Conservation (phyloP, 1,140 invertebrate genomes). For the Littorina saxatilis region DNA sequence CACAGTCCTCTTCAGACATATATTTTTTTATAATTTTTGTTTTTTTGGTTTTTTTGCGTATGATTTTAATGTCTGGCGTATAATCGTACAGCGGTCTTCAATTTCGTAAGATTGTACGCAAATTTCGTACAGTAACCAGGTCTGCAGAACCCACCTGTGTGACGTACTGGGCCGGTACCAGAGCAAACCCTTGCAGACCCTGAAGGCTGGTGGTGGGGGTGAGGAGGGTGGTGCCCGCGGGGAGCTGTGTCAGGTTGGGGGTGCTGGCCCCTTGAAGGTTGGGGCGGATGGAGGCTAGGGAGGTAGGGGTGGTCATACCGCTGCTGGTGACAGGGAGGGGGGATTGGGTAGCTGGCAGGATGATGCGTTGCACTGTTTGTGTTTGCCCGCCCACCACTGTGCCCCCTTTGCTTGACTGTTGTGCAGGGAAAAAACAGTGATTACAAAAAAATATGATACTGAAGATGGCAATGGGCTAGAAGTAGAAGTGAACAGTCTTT, state of each 20-base stretch:
- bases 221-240: conserved; percentile 76
- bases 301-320: conserved; percentile 39
- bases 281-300: conserved; percentile 60
- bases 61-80: too few species aligned
- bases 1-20: too few species aligned
- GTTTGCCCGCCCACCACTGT: conserved; percentile 41
- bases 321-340: conserved; percentile 55
- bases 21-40: too few species aligned
- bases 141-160: conserved; percentile 71
- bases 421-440: not conserved
- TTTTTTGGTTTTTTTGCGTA: too few species aligned
- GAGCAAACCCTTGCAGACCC: conserved; percentile 77
- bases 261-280: conserved; percentile 68
- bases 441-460: too few species aligned
- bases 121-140: too few species aligned
- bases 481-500: too few species aligned
- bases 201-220: conserved; percentile 75
- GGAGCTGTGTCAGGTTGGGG: conserved; percentile 76
- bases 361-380: conserved; percentile 64
- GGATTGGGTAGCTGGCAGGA: conserved; percentile 66
- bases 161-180: conserved; percentile 81
- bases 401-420: conserved; percentile 28
- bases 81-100: too few species aligned
- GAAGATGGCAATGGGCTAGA: too few species aligned
- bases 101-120: too few species aligned